These are phyloP conservation scores for Lophochroa leadbeateri DNA, from an alignment of 2,113 vertebrate species.

Conservation along the genomic window DNA sequence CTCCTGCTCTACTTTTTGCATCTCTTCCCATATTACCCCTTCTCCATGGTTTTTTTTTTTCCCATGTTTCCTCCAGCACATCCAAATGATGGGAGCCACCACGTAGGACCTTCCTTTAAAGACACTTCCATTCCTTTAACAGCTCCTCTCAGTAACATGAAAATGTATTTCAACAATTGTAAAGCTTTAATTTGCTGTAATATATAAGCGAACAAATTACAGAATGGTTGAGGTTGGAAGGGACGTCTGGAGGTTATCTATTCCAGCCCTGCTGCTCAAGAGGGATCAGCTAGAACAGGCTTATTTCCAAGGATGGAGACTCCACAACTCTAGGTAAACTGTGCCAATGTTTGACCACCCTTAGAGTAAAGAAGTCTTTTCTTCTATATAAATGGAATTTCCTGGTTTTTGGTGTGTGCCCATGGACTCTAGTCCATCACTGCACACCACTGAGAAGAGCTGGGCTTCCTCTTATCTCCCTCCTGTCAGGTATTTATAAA, in stretches of 20 bases:
- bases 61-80: neutral
- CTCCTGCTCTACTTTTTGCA: neutral
- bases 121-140: neutral
- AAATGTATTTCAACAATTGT: neutral
- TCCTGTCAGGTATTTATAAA: neutral
- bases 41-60: neutral
- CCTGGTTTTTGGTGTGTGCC: neutral
- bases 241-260: neutral
- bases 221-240: neutral
- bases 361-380: neutral
- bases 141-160: neutral
- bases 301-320: neutral
- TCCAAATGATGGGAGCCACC: neutral
- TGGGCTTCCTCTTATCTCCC: neutral
- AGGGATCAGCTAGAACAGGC: neutral
- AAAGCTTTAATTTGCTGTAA: neutral
- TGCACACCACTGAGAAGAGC: neutral
- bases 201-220: neutral
- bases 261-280: fast-evolving
- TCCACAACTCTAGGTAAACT: neutral
- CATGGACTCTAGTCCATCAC: neutral
- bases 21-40: neutral
- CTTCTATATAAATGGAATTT: neutral
- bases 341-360: neutral
- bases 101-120: neutral